phyloP scores from a whole-genome alignment of 2,113 vertebrate species.

The Physeter macrocephalus region DNA sequence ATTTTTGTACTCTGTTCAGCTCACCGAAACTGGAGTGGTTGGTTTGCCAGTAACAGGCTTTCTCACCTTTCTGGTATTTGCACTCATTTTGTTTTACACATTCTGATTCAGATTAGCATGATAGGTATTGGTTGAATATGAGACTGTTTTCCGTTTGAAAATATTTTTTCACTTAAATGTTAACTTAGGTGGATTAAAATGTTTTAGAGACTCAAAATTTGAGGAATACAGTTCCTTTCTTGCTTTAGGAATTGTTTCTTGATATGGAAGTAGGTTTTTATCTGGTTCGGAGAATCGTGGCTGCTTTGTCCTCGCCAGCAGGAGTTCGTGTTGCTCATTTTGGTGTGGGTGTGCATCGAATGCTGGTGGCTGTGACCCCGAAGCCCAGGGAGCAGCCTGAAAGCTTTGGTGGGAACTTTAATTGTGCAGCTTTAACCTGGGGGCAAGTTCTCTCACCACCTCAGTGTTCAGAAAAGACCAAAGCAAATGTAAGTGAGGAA shows the following conservation, averaged over 20 bases:
- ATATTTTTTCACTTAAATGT: conserved; percentile 23
- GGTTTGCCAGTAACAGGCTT: conserved; percentile 26
- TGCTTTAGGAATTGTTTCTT: conserved; percentile 29
- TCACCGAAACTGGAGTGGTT: conserved; percentile 37
- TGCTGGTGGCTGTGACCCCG: conserved; percentile 41
- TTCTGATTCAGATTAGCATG: conserved; percentile 45
- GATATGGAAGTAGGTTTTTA: conserved; percentile 29
- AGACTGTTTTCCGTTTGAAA: conserved; percentile 42
- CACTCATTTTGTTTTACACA: conserved; percentile 35
- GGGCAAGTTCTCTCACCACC: conserved; percentile 59
- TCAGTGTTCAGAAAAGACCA: conserved; percentile 60
- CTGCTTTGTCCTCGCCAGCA: conserved; percentile 44
- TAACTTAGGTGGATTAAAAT: conserved; percentile 42
- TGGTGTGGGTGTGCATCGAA: conserved; percentile 37
- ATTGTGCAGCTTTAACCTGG: conserved; percentile 62
- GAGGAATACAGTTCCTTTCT: conserved; percentile 35
- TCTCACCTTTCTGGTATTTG: conserved; percentile 10
- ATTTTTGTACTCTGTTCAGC: conserved; percentile 55
- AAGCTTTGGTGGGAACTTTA: conserved; percentile 67
- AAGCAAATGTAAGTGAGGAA: conserved; percentile 58
- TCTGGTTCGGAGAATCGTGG: not conserved
- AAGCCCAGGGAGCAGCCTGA: conserved; percentile 55
- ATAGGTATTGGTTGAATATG: conserved; percentile 11
- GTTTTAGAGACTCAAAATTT: conserved; percentile 16
- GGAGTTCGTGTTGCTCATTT: conserved; percentile 42